Conservation (phyloP, 2,113 vertebrate genomes). For the Isurus oxyrinchus region DNA sequence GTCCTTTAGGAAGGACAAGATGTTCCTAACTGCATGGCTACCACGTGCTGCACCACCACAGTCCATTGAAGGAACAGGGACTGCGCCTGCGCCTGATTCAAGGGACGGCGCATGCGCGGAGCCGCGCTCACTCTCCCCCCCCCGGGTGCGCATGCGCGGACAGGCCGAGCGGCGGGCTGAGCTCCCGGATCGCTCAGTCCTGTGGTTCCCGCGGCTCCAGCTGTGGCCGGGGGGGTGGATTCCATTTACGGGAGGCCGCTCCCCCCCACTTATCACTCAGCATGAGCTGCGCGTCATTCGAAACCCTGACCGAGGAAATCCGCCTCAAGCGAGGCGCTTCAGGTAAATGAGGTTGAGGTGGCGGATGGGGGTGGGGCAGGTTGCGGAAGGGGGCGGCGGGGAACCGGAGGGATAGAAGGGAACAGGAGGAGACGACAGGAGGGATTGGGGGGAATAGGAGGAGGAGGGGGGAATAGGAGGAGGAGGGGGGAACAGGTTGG, state of each 20-base stretch:
- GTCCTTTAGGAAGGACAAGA: no score
- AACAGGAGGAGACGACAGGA: background rate
- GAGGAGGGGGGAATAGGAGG: background rate
- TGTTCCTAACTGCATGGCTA: no score
- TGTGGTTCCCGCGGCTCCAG: background rate
- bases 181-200: background rate
- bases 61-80: no score
- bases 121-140: no score
- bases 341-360: background rate
- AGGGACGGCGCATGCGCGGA: background rate
- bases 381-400: background rate
- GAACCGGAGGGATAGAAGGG: no score
- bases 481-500: no score
- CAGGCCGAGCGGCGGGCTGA: background rate
- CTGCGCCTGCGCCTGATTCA: background rate
- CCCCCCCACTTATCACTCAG: background rate
- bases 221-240: background rate
- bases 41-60: no score
- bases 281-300: background rate
- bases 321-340: conserved; percentile 30
- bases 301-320: background rate
- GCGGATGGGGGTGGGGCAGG: background rate
- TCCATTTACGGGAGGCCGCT: no score
- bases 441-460: background rate
- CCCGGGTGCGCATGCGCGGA: background rate